Percentiles rank a stretch among this genome's conserved stretches.
Conservation (phyloP, 2,888 invertebrate genomes). For the Miltochrista miniata region DNA sequence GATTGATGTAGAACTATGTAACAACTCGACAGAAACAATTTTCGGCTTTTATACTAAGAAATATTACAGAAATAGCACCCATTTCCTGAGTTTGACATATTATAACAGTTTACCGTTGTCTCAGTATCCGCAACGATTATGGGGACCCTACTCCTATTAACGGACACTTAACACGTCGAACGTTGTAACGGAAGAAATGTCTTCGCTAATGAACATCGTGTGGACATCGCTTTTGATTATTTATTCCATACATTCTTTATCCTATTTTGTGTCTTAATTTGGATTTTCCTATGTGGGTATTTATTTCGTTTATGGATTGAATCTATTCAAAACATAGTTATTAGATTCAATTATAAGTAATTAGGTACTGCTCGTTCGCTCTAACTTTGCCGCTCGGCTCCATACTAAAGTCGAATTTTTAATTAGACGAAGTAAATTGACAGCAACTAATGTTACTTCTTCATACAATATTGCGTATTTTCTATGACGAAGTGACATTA, state of each 20-base stretch:
- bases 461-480: too few species aligned
- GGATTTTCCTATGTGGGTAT: not conserved
- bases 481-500: too few species aligned
- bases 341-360: too few species aligned
- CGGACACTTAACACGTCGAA: constrained; percentile 30
- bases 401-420: too few species aligned
- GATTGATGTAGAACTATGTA: not conserved
- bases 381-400: too few species aligned
- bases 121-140: constrained; percentile 4
- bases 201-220: constrained; percentile 23
- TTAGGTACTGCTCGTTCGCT: too few species aligned
- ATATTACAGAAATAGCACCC: not conserved
- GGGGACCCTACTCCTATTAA: constrained; percentile 27
- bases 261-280: not conserved
- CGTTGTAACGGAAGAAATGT: constrained; percentile 30
- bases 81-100: not conserved
- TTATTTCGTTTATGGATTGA: too few species aligned
- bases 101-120: not conserved
- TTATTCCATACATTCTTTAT: constrained; percentile 10
- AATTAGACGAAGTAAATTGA: too few species aligned
- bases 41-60: not conserved
- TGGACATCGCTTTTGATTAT: constrained; percentile 26
- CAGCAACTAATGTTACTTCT: too few species aligned
- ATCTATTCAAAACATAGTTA: too few species aligned
- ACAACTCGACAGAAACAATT: too few species aligned